Evolutionary conservation across 1,140 invertebrate genomes (phyloP).

Genomic region (Caenorhabditis briggsae): DNA sequence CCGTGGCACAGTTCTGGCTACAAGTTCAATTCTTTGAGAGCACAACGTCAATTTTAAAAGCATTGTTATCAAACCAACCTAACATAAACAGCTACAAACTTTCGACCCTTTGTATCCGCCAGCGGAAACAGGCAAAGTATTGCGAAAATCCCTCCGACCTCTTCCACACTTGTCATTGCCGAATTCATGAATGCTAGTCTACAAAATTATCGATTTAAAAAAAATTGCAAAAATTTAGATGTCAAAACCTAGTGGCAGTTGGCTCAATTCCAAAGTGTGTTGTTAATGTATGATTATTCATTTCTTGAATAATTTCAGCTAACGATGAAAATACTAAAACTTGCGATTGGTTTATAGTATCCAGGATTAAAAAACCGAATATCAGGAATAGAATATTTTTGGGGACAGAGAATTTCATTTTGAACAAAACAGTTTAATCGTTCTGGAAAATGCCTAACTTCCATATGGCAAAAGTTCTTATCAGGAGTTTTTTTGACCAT

Average conservation of each 20-base stretch:
- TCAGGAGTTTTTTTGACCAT: too few species aligned
- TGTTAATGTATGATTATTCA: constrained; percentile 1
- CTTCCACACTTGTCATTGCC: neutral
- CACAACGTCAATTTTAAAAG: too few species aligned
- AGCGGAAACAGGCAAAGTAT: neutral
- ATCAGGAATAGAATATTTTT: constrained; percentile 9
- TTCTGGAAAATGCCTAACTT: neutral
- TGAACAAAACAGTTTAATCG: too few species aligned
- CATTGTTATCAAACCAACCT: neutral
- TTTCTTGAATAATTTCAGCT: neutral
- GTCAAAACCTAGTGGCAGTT: neutral
- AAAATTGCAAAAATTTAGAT: too few species aligned
- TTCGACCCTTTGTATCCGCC: neutral
- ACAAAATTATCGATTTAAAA: neutral
- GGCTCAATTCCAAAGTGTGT: neutral
- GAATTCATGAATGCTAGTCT: neutral
- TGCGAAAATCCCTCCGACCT: neutral
- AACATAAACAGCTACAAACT: neutral
- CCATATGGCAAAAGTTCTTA: too few species aligned
- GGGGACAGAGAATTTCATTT: neutral
- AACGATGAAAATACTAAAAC: neutral
- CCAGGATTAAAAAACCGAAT: neutral
- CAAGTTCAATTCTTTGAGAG: too few species aligned
- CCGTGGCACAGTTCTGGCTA: too few species aligned
- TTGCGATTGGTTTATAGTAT: neutral